Conservation (phyloP, 2,113 vertebrate species). For the Puffinus mauretanicus region DNA sequence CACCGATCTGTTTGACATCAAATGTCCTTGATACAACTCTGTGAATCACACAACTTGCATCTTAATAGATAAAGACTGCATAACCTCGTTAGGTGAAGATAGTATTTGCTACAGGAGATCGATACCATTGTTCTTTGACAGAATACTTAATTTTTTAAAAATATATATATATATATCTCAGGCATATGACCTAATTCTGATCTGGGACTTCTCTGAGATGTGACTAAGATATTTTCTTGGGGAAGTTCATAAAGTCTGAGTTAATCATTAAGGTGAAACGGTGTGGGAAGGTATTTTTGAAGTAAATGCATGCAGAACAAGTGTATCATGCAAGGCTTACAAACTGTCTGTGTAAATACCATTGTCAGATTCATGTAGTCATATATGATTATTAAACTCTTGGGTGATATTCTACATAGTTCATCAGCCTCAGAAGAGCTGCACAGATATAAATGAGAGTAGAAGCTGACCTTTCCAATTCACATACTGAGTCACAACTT, state of each 20-base stretch:
- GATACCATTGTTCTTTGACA: neutral
- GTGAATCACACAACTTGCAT: neutral
- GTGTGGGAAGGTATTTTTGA: neutral
- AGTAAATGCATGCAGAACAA: neutral
- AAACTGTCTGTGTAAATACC: neutral
- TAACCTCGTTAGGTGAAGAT: neutral
- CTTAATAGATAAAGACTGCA: neutral
- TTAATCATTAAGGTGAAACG: neutral
- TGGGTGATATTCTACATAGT: neutral
- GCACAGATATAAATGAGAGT: neutral
- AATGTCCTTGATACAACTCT: neutral
- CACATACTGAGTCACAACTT: neutral
- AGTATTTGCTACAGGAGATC: neutral
- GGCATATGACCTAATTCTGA: neutral
- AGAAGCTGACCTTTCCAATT: conserved; percentile 28
- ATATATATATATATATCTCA: neutral
- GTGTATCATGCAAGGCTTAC: neutral
- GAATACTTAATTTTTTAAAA: neutral
- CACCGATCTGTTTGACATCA: neutral
- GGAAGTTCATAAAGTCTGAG: neutral
- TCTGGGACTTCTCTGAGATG: neutral
- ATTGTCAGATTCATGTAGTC: neutral
- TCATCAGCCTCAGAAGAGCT: neutral
- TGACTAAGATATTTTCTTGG: neutral
- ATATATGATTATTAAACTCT: neutral